Evolutionary conservation across 2,888 invertebrate genomes (phyloP).

Genomic region (Diplolepis rosae): DNA sequence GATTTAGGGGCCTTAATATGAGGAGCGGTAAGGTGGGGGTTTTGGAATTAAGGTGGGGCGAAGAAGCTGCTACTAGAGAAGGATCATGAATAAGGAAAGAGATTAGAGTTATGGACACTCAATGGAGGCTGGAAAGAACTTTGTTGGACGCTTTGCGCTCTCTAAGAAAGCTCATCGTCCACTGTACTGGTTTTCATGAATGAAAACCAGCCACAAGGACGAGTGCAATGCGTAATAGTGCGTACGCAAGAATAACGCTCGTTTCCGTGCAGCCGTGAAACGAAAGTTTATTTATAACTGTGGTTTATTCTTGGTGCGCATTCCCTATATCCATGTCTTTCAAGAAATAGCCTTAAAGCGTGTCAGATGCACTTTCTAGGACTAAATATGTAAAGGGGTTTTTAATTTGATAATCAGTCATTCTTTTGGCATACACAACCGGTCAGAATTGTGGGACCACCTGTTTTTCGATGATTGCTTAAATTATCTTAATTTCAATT

Average conservation of each 20-base stretch:
- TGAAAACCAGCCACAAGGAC: constrained; percentile 24
- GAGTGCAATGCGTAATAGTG: constrained; percentile 25
- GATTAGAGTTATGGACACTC: not conserved
- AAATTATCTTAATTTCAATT: no score
- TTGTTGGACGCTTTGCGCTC: not conserved
- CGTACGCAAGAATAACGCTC: constrained; percentile 22
- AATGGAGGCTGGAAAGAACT: not conserved
- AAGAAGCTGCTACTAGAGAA: not conserved
- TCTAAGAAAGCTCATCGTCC: not conserved
- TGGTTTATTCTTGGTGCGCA: constrained; percentile 15
- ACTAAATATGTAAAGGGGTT: not conserved
- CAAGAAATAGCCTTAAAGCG: not conserved
- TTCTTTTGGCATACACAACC: no score
- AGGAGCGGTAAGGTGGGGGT: not conserved
- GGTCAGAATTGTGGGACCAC: no score
- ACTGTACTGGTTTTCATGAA: constrained; percentile 2
- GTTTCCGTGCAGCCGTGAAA: constrained; percentile 23
- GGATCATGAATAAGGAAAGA: constrained; percentile 5
- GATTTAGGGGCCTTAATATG: not conserved
- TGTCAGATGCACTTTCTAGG: not conserved
- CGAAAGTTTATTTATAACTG: constrained; percentile 29
- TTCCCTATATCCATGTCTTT: not conserved
- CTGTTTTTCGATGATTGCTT: no score
- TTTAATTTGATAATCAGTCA: no score
- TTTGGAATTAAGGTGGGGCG: not conserved